A percentile compares a stretch with the other conserved stretches of the same genome.
These are phyloP conservation scores for Peromyscus californicus DNA, from an alignment of 2,113 vertebrate genomes.

Conservation along the genomic window DNA sequence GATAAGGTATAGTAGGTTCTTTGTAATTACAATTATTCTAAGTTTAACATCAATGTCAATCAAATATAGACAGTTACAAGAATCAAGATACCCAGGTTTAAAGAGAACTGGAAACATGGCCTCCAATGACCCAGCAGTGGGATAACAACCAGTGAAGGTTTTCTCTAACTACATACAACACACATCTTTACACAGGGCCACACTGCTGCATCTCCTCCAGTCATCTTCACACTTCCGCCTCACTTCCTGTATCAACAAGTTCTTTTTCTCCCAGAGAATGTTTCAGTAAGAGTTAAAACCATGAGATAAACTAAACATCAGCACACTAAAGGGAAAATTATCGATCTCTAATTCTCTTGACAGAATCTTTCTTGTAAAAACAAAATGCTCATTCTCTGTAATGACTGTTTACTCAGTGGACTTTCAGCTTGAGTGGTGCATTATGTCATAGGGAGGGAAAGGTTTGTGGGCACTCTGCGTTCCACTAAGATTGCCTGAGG, in stretches of 20 bases:
- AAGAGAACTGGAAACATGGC: background rate
- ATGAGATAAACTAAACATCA: background rate
- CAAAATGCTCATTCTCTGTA: background rate
- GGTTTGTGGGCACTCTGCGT: background rate
- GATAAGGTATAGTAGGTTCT: background rate
- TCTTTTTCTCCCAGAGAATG: background rate
- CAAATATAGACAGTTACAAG: background rate
- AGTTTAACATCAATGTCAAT: background rate
- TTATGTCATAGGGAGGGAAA: background rate
- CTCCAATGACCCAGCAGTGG: background rate
- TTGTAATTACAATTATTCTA: background rate
- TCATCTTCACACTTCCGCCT: background rate
- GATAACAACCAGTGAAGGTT: background rate
- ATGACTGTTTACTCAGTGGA: background rate
- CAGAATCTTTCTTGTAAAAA: background rate
- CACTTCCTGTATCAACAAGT: background rate
- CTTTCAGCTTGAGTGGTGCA: background rate
- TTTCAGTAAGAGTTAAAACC: slow-evolving; percentile 27
- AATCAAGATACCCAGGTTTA: background rate
- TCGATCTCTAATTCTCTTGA: background rate
- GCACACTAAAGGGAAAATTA: background rate
- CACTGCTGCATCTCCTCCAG: background rate
- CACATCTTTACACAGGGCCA: background rate
- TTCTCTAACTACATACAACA: background rate
- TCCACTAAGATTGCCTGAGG: background rate